Conservation (phyloP, 2,113 vertebrate genomes). For the Cathartes aura region DNA sequence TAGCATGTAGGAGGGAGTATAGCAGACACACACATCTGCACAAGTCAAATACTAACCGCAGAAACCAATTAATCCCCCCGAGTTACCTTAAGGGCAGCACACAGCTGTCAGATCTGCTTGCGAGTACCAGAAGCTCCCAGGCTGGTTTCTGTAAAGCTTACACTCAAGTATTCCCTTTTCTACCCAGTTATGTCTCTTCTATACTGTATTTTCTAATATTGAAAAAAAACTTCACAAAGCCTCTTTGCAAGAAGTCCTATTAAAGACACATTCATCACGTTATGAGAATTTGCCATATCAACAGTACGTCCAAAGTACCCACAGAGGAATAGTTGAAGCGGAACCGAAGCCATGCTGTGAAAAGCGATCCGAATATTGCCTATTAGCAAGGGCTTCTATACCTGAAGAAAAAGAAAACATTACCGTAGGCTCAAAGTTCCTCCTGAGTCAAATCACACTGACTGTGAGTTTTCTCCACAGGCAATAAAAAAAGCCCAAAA, state of each 20-base stretch:
- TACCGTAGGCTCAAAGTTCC: not conserved
- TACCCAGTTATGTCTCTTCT: not conserved
- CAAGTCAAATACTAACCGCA: not conserved
- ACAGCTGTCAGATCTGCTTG: not conserved
- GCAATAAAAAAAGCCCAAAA: not conserved
- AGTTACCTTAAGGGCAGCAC: not conserved
- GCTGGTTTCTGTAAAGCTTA: not conserved
- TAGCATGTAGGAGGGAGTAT: rapidly evolving
- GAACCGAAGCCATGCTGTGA: not conserved
- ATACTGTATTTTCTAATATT: not conserved
- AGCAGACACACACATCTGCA: not conserved
- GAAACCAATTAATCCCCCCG: not conserved
- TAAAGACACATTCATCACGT: not conserved
- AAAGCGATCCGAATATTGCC: rapidly evolving
- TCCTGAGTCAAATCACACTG: not conserved
- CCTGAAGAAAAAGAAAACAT: not conserved
- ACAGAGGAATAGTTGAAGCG: not conserved
- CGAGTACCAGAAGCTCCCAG: not conserved
- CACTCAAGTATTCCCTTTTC: not conserved
- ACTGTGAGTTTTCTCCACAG: not conserved
- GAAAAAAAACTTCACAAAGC: not conserved
- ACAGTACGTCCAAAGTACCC: rapidly evolving
- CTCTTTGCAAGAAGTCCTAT: not conserved
- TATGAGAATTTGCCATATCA: not conserved
- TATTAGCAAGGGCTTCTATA: not conserved